Percentiles rank a stretch among this genome's conserved stretches.
phyloP scores from a whole-genome alignment of 1,140 invertebrate species.

The Macrocentrus cingulum region DNA sequence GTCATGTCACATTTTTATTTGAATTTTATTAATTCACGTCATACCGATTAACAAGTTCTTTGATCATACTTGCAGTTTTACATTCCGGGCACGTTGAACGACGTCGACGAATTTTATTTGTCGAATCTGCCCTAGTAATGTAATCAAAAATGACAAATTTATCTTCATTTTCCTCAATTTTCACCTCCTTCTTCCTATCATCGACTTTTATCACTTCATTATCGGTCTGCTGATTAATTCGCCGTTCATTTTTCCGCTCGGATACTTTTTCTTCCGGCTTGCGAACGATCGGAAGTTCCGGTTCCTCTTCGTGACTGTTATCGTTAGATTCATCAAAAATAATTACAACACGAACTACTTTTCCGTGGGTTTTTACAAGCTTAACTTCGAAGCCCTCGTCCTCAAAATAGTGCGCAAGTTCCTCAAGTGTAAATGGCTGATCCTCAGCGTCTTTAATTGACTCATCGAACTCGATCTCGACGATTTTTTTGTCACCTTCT shows the following conservation, averaged over 20 bases:
- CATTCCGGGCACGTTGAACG: constrained; percentile 13
- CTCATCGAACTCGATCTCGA: constrained; percentile 4
- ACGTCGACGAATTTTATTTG: constrained; percentile 21
- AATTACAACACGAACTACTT: neutral
- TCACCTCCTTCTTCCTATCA: constrained; percentile 3
- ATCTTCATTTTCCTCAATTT: constrained; percentile 9
- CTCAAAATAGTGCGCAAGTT: constrained; percentile 6
- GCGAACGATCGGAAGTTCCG: neutral
- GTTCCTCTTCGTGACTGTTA: neutral
- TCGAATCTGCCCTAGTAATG: constrained; percentile 2
- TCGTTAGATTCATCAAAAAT: neutral
- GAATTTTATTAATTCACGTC: too few species aligned
- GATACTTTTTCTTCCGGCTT: neutral
- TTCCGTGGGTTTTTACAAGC: neutral
- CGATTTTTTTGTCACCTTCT: neutral
- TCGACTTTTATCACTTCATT: neutral
- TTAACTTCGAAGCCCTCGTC: constrained; percentile 8
- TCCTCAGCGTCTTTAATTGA: constrained; percentile 1
- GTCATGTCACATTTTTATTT: too few species aligned
- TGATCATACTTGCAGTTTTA: constrained; percentile 2
- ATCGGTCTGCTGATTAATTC: neutral
- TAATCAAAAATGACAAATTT: neutral
- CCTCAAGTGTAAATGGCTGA: constrained; percentile 10
- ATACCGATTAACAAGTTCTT: neutral
- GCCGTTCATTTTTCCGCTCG: neutral